Percentiles rank a stretch among this genome's conserved stretches.
Evolutionary conservation across 1,140 invertebrate species (phyloP).

Genomic region (Oncopodura yosiiana): DNA sequence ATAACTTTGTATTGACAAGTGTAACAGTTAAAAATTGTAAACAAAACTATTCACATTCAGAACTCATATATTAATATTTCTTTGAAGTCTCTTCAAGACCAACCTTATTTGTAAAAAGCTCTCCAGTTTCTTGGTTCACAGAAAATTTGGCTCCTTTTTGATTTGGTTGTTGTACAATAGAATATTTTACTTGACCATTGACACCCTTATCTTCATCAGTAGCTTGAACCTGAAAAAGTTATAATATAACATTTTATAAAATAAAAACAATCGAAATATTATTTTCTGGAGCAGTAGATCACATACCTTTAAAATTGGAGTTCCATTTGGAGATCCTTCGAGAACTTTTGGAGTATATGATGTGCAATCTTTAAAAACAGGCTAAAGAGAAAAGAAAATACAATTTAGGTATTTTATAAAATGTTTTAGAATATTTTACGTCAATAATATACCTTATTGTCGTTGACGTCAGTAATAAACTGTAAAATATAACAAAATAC

Average conservation of each 20-base stretch:
- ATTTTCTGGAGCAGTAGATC: background rate
- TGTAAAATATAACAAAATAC: too few relatives aligned
- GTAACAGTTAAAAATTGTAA: too few relatives aligned
- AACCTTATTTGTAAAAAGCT: conserved; percentile 84
- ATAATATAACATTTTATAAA: background rate
- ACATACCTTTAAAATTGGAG: conserved; percentile 71
- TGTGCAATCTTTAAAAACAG: conserved; percentile 82
- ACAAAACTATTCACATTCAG: too few relatives aligned
- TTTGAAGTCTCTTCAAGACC: too few relatives aligned
- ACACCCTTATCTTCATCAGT: conserved; percentile 90
- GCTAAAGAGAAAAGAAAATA: conserved; percentile 45
- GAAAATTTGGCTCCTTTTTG: conserved; percentile 92
- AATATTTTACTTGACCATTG: conserved; percentile 87
- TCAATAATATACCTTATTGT: too few relatives aligned
- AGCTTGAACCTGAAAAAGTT: conserved; percentile 58
- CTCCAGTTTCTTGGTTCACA: conserved; percentile 86
- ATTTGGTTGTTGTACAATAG: conserved; percentile 90
- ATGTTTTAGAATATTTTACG: too few relatives aligned
- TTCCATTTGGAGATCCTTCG: conserved; percentile 83
- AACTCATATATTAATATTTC: too few relatives aligned
- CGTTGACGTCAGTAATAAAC: conserved; percentile 94
- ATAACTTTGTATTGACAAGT: too few relatives aligned
- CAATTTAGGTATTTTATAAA: too few relatives aligned
- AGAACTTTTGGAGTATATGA: conserved; percentile 86
- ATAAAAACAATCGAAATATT: background rate